These are phyloP conservation scores for Morpho helenor DNA, from an alignment of 2,888 invertebrate genomes.

Conservation along the genomic window DNA sequence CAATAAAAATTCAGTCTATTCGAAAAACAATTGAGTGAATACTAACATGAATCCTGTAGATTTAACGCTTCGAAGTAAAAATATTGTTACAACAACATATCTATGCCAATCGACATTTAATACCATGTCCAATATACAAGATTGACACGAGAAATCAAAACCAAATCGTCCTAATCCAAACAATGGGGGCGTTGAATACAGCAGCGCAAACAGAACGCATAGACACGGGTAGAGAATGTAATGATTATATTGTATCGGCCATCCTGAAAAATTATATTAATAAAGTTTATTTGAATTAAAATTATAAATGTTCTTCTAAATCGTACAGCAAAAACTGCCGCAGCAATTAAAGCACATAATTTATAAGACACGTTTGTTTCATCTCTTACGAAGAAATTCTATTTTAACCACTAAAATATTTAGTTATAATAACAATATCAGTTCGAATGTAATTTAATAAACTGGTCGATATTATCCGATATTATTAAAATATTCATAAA, in stretches of 20 bases:
- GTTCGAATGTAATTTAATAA: too few relatives aligned
- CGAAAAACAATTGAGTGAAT: background rate
- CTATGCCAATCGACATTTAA: slow-evolving; percentile 46
- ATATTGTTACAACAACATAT: slow-evolving; percentile 46
- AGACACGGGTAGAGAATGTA: slow-evolving; percentile 49
- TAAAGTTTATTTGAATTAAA: background rate
- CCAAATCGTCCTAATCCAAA: slow-evolving; percentile 58
- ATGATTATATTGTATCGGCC: slow-evolving; percentile 49
- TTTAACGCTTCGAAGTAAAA: slow-evolving; percentile 56
- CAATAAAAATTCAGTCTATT: background rate
- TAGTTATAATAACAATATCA: too few relatives aligned
- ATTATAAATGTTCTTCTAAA: too few relatives aligned
- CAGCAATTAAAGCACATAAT: too few relatives aligned
- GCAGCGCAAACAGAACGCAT: slow-evolving; percentile 48
- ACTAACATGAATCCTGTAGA: slow-evolving; percentile 63
- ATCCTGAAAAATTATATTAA: slow-evolving; percentile 46
- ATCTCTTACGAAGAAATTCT: too few relatives aligned
- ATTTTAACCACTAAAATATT: too few relatives aligned
- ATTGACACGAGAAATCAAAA: slow-evolving; percentile 59
- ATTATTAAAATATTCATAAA: too few relatives aligned
- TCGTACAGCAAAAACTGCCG: too few relatives aligned
- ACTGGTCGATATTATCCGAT: too few relatives aligned
- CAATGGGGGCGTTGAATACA: slow-evolving; percentile 58
- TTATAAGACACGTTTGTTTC: too few relatives aligned
- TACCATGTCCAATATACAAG: slow-evolving; percentile 61